Evolutionary conservation across 2,888 invertebrate genomes (phyloP).

Genomic region (Leptopterna dolabrata): DNA sequence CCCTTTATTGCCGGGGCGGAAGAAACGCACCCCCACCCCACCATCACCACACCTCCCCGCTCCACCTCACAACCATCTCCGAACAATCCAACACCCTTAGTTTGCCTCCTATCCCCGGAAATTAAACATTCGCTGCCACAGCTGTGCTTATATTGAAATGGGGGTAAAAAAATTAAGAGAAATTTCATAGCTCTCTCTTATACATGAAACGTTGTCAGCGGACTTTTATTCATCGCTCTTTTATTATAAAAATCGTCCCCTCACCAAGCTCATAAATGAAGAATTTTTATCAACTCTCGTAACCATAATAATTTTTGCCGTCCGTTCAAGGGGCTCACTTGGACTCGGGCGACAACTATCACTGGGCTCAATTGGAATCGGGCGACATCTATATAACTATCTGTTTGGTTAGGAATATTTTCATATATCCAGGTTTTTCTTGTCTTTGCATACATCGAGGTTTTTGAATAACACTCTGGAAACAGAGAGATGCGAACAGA

Average conservation of each 20-base stretch:
- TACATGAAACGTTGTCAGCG: neutral
- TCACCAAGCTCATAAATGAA: neutral
- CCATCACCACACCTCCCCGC: neutral
- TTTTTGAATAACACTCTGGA: no score
- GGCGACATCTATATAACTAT: no score
- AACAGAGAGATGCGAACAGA: no score
- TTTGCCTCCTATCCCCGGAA: neutral
- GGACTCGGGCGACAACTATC: no score
- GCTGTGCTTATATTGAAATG: conserved; percentile 24
- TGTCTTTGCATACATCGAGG: no score
- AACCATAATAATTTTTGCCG: no score
- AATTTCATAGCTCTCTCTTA: neutral
- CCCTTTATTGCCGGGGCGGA: neutral
- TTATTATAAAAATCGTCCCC: neutral
- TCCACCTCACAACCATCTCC: no score
- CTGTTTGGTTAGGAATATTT: no score
- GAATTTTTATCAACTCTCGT: no score
- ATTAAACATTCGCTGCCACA: conserved; percentile 27
- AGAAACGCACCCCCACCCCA: neutral
- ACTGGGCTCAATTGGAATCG: neutral
- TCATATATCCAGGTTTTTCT: no score
- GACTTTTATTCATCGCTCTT: neutral
- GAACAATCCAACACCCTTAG: neutral
- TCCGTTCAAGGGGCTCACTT: no score
- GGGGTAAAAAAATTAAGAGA: neutral